Percentiles rank a stretch among this genome's conserved stretches.
These are phyloP conservation scores for Cathartes aura DNA, from an alignment of 2,113 vertebrate species.

Conservation along the genomic window DNA sequence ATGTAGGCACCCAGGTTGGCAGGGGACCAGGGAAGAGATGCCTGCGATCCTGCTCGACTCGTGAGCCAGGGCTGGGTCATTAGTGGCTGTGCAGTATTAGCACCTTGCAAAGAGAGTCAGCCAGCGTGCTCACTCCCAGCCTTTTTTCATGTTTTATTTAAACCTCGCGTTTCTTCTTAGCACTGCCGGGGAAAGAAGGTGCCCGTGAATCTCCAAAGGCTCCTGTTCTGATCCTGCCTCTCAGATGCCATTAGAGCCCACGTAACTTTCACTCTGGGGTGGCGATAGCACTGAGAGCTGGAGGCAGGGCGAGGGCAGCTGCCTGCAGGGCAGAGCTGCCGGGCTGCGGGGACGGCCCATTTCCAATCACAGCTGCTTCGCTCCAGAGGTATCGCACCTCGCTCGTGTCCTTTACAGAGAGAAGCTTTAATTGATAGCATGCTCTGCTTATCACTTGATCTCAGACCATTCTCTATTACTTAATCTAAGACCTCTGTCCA, in stretches of 20 bases:
- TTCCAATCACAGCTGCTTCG: neutral
- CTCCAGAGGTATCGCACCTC: neutral
- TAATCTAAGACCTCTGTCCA: neutral
- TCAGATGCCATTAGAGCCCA: neutral
- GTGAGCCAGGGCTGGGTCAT: neutral
- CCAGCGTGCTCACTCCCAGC: neutral
- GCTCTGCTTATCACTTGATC: neutral
- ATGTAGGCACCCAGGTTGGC: neutral
- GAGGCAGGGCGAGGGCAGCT: neutral
- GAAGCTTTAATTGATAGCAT: neutral
- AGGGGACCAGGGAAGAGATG: neutral
- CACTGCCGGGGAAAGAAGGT: neutral
- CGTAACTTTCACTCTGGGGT: neutral
- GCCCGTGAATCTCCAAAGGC: neutral
- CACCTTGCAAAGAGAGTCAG: neutral
- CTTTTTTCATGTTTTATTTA: slow-evolving; percentile 16
- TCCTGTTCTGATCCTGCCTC: neutral
- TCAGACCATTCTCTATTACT: neutral
- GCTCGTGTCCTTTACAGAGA: neutral
- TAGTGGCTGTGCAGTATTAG: neutral
- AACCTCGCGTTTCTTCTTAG: neutral
- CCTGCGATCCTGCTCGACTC: fast-evolving
- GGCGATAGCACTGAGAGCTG: neutral
- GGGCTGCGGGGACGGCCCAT: neutral
- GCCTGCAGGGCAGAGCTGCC: neutral